Percentiles rank a stretch among this genome's conserved stretches.
Evolutionary conservation across 2,113 vertebrate species (phyloP).

Genomic region (Alligator mississippiensis): DNA sequence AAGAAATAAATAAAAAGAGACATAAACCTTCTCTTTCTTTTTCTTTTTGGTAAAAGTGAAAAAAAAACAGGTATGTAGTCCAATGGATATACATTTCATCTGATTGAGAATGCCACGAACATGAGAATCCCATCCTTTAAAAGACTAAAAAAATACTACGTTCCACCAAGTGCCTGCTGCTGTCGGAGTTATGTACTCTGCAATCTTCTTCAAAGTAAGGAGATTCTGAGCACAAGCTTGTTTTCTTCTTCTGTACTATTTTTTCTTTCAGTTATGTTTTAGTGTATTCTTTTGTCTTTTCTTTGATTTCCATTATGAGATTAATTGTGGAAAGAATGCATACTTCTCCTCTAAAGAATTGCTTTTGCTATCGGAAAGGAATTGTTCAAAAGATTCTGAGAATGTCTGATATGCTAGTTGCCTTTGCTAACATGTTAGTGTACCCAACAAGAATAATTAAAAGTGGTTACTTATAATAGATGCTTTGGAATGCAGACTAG

Average conservation of each 20-base stretch:
- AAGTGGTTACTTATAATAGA: not conserved
- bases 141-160: not conserved
- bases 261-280: not conserved
- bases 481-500: not conserved
- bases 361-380: accelerated
- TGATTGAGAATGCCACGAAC: no score
- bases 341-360: not conserved
- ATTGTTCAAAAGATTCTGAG: not conserved
- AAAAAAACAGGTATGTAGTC: no score
- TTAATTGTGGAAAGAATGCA: not conserved
- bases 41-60: no score
- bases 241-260: not conserved
- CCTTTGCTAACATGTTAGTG: not conserved
- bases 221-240: not conserved
- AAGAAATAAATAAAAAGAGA: no score
- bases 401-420: accelerated
- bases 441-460: not conserved
- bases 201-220: not conserved
- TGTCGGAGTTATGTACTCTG: not conserved
- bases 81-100: no score
- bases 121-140: not conserved
- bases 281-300: not conserved
- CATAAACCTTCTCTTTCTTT: no score
- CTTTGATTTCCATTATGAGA: not conserved
- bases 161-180: accelerated